Conservation (phyloP, 2,113 vertebrate genomes). For the Zosterops japonicus region DNA sequence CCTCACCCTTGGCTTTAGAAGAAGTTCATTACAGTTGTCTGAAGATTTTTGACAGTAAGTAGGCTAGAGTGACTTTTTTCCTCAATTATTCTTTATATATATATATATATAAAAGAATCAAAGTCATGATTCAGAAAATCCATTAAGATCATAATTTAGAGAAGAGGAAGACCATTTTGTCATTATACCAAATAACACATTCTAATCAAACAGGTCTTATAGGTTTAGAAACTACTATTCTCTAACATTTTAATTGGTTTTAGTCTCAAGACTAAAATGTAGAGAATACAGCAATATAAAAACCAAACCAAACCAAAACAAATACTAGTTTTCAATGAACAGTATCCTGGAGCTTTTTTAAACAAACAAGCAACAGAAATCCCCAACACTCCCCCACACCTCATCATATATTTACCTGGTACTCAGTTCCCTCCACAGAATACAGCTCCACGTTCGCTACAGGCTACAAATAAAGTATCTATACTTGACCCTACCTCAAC, state of each 20-base stretch:
- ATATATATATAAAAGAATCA: not conserved
- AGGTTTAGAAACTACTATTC: not conserved
- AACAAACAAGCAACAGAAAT: not conserved
- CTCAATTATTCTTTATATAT: not conserved
- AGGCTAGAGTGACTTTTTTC: not conserved
- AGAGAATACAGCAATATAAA: not conserved
- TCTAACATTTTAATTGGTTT: not conserved
- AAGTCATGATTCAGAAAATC: not conserved
- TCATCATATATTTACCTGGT: not conserved
- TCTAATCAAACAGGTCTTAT: not conserved
- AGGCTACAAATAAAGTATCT: not conserved
- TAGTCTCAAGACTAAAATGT: not conserved
- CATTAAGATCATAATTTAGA: not conserved
- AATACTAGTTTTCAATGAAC: not conserved
- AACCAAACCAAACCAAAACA: not conserved
- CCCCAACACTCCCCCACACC: rapidly evolving
- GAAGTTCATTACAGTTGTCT: not conserved
- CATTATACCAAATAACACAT: not conserved
- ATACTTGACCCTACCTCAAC: not conserved
- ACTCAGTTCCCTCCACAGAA: not conserved
- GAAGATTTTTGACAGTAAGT: not conserved
- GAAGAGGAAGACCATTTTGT: not conserved
- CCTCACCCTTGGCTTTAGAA: not conserved
- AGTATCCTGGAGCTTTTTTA: not conserved
- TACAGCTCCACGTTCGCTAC: not conserved